Conservation (phyloP, 2,113 vertebrate genomes). For the Callipepla californica region DNA sequence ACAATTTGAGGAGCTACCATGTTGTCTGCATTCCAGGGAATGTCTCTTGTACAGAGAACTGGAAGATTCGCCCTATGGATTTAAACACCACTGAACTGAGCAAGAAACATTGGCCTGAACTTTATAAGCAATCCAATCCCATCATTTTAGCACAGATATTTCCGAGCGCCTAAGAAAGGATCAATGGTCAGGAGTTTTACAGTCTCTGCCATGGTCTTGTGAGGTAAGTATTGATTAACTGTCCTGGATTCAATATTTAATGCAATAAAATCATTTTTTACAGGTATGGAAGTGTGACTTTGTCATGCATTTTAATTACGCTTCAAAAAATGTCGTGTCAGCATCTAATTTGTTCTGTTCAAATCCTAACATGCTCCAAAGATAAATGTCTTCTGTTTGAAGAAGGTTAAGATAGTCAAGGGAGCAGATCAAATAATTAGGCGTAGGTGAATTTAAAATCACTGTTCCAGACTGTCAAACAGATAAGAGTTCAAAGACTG, state of each 20-base stretch:
- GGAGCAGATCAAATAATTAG: slow-evolving; percentile 36
- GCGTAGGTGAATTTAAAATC: slow-evolving; percentile 24
- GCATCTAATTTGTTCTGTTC: slow-evolving; percentile 26
- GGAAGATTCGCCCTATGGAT: background rate
- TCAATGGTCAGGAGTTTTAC: slow-evolving; percentile 4
- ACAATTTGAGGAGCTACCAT: rapidly evolving
- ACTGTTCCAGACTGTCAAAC: slow-evolving; percentile 2
- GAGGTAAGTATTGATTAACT: slow-evolving; percentile 38
- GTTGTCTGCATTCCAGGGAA: background rate
- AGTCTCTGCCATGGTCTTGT: background rate
- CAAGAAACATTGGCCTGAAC: background rate
- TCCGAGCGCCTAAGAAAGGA: background rate
- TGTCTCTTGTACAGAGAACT: background rate
- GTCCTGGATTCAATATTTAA: slow-evolving; percentile 21
- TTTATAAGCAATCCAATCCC: background rate
- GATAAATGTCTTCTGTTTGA: slow-evolving; percentile 35
- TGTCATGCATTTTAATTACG: slow-evolving; percentile 22
- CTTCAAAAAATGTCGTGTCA: background rate
- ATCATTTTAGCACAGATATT: background rate
- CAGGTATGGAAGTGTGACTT: slow-evolving; percentile 1
- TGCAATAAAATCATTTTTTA: slow-evolving; percentile 18
- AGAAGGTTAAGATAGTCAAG: slow-evolving; percentile 4
- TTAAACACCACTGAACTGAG: background rate
- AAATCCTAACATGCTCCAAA: background rate
- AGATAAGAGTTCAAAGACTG: slow-evolving; percentile 17